Conservation (phyloP, 2,113 vertebrate genomes). For the Xiphophorus hellerii region DNA sequence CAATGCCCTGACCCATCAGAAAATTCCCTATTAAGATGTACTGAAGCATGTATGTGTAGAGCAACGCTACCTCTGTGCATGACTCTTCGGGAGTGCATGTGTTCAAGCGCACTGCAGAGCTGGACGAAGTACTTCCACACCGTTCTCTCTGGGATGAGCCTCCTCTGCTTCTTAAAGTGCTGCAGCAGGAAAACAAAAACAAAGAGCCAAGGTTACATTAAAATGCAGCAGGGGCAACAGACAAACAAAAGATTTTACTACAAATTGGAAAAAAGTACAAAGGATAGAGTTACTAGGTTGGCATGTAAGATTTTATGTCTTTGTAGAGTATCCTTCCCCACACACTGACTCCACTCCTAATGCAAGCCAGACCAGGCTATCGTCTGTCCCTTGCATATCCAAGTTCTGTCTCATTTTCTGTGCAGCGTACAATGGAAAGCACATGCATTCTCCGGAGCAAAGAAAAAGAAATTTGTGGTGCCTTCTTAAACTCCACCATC, state of each 20-base stretch:
- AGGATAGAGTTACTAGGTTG: constrained; percentile 32
- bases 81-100: constrained; percentile 97
- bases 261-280: constrained; percentile 14
- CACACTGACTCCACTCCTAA: constrained; percentile 63
- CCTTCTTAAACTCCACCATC: constrained; percentile 69
- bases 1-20: neutral
- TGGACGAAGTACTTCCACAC: constrained; percentile 99
- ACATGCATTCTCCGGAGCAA: constrained; percentile 67
- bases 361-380: constrained; percentile 65
- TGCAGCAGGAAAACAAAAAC: constrained; percentile 65
- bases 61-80: constrained; percentile 92
- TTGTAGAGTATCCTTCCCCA: constrained; percentile 37
- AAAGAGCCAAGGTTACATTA: constrained; percentile 14
- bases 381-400: constrained; percentile 51
- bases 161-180: constrained; percentile 99
- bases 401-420: constrained; percentile 66
- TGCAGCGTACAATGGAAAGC: constrained; percentile 73
- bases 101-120: constrained; percentile 96
- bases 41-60: constrained; percentile 9
- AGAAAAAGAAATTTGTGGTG: constrained; percentile 65
- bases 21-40: neutral
- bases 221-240: constrained; percentile 23
- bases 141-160: constrained; percentile 95
- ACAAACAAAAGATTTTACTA: constrained; percentile 43
- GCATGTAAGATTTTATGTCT: constrained; percentile 25